Evolutionary conservation across 2,113 vertebrate species (phyloP).

Genomic region (Donacobius atricapilla): DNA sequence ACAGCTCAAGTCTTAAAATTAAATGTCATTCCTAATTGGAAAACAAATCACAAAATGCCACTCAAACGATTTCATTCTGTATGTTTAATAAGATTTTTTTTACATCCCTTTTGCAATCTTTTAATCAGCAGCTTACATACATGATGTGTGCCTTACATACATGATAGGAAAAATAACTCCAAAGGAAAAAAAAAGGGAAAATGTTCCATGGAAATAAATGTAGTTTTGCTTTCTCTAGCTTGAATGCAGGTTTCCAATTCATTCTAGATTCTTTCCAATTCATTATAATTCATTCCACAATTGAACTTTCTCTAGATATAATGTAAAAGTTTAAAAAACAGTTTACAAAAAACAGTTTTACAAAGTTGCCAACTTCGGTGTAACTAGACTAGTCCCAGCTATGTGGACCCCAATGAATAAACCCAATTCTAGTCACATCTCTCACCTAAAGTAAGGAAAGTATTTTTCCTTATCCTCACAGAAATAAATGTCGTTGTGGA

Average conservation of each 20-base stretch:
- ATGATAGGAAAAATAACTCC: neutral
- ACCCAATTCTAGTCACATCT: neutral
- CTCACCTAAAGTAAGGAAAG: neutral
- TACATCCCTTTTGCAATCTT: slow-evolving; percentile 10
- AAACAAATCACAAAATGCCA: slow-evolving; percentile 45
- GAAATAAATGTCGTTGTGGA: neutral
- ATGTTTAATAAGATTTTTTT: neutral
- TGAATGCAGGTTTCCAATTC: neutral
- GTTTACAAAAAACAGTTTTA: too few species aligned
- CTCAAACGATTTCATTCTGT: neutral
- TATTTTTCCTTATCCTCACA: neutral
- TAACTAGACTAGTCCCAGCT: neutral
- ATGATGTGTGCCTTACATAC: slow-evolving; percentile 8
- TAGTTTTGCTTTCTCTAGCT: neutral
- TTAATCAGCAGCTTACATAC: slow-evolving; percentile 55
- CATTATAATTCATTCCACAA: neutral
- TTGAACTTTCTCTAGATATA: neutral
- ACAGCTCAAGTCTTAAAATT: slow-evolving; percentile 9
- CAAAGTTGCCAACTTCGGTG: neutral
- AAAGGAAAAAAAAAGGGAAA: neutral
- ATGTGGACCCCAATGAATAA: neutral
- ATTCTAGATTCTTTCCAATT: neutral
- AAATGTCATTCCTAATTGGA: slow-evolving; percentile 40
- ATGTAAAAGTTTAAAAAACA: neutral
- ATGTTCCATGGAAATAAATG: neutral